These are phyloP conservation scores for Tortricodes alternella DNA, from an alignment of 2,888 invertebrate species.

Conservation along the genomic window DNA sequence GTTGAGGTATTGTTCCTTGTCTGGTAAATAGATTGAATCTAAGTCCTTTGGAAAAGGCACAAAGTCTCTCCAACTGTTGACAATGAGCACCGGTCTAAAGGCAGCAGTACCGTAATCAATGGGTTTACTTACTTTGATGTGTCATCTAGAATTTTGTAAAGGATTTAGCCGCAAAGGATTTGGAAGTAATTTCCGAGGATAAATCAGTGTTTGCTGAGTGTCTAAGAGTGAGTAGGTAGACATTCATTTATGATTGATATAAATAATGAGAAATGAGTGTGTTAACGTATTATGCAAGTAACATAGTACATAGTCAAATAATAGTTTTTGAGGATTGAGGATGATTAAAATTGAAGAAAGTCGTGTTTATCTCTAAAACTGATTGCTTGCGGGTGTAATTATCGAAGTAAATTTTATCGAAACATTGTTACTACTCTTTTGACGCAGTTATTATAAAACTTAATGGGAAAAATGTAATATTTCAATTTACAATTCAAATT, in stretches of 20 bases:
- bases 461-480: too few species aligned
- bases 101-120: conserved; percentile 40
- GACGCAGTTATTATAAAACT: not conserved
- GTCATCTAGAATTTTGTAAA: conserved; percentile 31
- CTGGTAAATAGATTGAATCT: conserved; percentile 60
- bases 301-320: too few species aligned
- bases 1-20: conserved; percentile 33
- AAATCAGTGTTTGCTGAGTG: too few species aligned
- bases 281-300: too few species aligned
- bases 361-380: too few species aligned
- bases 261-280: too few species aligned
- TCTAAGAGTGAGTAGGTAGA: not conserved
- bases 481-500: conserved; percentile 17
- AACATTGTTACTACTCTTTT: not conserved
- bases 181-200: too few species aligned
- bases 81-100: conserved; percentile 43
- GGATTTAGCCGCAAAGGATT: conserved; percentile 2
- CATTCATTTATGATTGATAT: too few species aligned
- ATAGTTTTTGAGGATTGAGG: too few species aligned
- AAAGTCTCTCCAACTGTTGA: conserved; percentile 44
- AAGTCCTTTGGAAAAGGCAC: conserved; percentile 65
- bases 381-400: too few species aligned
- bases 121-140: conserved; percentile 37
- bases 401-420: not conserved
- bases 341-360: too few species aligned